phyloP scores from a whole-genome alignment of 92 coral and sea anemone species.

The Siderastrea siderea region DNA sequence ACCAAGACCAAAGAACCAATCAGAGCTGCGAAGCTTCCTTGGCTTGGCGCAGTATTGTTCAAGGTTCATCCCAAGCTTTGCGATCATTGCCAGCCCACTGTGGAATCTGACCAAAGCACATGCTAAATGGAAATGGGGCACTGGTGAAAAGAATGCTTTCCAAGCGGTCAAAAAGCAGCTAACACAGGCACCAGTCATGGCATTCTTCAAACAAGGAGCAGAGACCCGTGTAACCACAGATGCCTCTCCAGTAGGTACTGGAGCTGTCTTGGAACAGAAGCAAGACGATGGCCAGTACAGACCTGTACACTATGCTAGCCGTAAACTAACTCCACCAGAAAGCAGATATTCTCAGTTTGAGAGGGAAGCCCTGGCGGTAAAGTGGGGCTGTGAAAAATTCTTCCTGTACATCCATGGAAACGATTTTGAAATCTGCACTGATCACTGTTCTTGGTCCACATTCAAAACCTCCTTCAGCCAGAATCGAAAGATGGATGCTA shows the following conservation, averaged over 20 bases:
- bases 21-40: constrained; percentile 66
- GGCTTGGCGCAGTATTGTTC: constrained; percentile 74
- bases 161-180: constrained; percentile 34
- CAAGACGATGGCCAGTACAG: constrained; percentile 71
- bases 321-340: constrained; percentile 59
- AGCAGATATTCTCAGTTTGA: constrained; percentile 80
- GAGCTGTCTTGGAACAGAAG: constrained; percentile 72
- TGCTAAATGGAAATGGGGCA: constrained; percentile 60
- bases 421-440: too few relatives aligned
- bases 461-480: too few relatives aligned
- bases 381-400: constrained; percentile 59
- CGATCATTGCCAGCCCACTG: constrained; percentile 68
- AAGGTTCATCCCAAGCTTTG: constrained; percentile 70
- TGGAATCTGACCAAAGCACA: constrained; percentile 59
- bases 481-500: too few relatives aligned
- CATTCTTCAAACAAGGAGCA: constrained; percentile 63
- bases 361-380: constrained; percentile 71
- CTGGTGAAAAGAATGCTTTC: constrained; percentile 56
- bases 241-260: constrained; percentile 74
- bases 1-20: constrained; percentile 59
- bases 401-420: too few relatives aligned
- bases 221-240: constrained; percentile 72
- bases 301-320: constrained; percentile 83
- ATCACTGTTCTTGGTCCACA: too few relatives aligned
- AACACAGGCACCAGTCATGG: constrained; percentile 75